phyloP scores from a whole-genome alignment of 2,797 vertebrate genomes.

The Cryptoprocta ferox region DNA sequence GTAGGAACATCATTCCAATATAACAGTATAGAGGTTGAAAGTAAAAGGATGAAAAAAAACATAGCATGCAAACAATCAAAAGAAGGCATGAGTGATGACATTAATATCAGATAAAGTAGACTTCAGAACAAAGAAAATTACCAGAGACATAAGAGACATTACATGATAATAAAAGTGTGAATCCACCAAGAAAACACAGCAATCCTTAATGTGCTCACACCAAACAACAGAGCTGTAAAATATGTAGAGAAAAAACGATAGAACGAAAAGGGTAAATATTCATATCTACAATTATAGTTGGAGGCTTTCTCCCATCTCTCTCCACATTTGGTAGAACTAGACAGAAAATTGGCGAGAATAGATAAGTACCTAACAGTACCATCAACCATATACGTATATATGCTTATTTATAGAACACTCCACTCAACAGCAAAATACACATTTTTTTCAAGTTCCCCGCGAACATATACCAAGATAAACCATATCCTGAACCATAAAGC shows the following conservation, averaged over 20 bases:
- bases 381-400: background rate
- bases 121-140: background rate
- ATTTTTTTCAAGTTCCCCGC: background rate
- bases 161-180: background rate
- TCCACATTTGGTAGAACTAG: background rate
- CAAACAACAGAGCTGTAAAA: background rate
- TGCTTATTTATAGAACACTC: background rate
- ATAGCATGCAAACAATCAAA: background rate
- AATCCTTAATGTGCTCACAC: background rate
- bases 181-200: background rate
- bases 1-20: background rate
- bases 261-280: background rate
- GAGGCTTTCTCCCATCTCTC: background rate
- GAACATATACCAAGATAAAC: background rate
- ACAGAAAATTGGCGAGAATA: background rate
- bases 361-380: background rate
- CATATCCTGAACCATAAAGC: background rate
- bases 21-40: slow-evolving; percentile 6
- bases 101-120: background rate
- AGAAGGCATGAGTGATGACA: background rate
- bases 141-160: background rate
- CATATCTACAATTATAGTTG: background rate
- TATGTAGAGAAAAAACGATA: background rate
- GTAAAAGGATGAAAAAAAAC: background rate
- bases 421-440: background rate